These are phyloP conservation scores for Asbolus verrucosus DNA, from an alignment of 1,140 invertebrate genomes.

Conservation along the genomic window DNA sequence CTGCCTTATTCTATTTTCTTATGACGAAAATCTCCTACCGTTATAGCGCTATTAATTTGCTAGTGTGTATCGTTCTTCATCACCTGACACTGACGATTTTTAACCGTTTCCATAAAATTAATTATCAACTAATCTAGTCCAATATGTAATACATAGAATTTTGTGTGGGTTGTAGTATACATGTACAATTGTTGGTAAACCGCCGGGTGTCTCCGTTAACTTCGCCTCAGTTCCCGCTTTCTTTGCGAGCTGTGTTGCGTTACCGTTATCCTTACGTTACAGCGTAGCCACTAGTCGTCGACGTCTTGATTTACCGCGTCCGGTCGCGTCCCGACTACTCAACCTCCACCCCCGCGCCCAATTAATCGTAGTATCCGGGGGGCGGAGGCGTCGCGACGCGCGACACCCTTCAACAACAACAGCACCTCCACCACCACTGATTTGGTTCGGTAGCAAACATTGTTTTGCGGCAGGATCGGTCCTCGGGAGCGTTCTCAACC, in stretches of 20 bases:
- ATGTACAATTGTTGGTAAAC: constrained; percentile 68
- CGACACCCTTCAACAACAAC: constrained; percentile 23
- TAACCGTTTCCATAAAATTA: constrained; percentile 65
- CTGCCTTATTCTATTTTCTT: constrained; percentile 78
- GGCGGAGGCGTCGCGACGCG: constrained; percentile 25
- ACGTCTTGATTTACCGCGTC: constrained; percentile 32
- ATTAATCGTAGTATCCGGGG: constrained; percentile 32
- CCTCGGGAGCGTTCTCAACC: constrained; percentile 73
- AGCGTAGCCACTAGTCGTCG: constrained; percentile 59
- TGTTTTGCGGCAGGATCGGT: constrained; percentile 67
- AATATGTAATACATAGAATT: constrained; percentile 67
- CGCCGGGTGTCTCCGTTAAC: constrained; percentile 63
- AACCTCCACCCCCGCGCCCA: constrained; percentile 23
- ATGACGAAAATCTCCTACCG: constrained; percentile 68
- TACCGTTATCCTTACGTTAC: constrained; percentile 60
- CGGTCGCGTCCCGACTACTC: constrained; percentile 9
- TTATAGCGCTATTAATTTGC: constrained; percentile 65
- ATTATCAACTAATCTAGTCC: constrained; percentile 67
- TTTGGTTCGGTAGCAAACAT: constrained; percentile 56
- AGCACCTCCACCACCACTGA: constrained; percentile 40
- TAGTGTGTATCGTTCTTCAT: constrained; percentile 66
- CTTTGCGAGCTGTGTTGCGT: constrained; percentile 59
- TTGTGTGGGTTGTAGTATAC: constrained; percentile 69
- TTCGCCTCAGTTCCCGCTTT: constrained; percentile 55
- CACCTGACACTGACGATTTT: constrained; percentile 65